These are phyloP conservation scores for Himalopsyche kuldschensis DNA, from an alignment of 2,888 invertebrate genomes.

Conservation along the genomic window DNA sequence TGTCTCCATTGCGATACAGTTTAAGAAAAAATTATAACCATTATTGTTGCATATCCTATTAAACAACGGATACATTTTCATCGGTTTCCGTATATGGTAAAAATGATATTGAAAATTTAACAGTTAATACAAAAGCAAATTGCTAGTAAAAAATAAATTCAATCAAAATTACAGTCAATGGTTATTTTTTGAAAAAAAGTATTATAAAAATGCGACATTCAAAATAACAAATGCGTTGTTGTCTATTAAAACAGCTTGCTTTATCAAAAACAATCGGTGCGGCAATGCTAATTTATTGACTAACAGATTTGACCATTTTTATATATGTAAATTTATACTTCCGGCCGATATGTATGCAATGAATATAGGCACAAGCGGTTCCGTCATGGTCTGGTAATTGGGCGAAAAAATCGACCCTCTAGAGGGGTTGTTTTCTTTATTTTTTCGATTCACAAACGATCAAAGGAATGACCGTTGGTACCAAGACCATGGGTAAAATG, in stretches of 20 bases:
- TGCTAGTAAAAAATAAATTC: background rate
- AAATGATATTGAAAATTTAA: too few relatives aligned
- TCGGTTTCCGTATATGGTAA: too few relatives aligned
- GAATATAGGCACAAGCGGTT: background rate
- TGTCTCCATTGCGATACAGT: too few relatives aligned
- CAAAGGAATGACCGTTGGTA: too few relatives aligned
- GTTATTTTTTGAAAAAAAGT: background rate
- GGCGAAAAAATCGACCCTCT: background rate
- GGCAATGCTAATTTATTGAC: background rate
- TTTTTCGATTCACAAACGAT: background rate
- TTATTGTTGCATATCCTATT: too few relatives aligned
- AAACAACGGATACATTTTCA: too few relatives aligned
- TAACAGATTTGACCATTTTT: background rate
- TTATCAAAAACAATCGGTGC: background rate
- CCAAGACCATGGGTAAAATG: too few relatives aligned
- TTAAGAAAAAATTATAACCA: too few relatives aligned
- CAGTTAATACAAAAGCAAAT: background rate
- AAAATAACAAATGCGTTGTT: background rate
- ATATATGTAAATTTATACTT: background rate
- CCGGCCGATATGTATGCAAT: background rate
- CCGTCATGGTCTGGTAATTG: background rate
- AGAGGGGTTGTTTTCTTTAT: background rate
- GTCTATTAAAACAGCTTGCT: background rate
- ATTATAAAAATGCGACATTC: background rate
- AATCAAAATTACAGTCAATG: background rate